phyloP scores from a whole-genome alignment of 2,888 invertebrate genomes.

The Caenorhabditis angaria region DNA sequence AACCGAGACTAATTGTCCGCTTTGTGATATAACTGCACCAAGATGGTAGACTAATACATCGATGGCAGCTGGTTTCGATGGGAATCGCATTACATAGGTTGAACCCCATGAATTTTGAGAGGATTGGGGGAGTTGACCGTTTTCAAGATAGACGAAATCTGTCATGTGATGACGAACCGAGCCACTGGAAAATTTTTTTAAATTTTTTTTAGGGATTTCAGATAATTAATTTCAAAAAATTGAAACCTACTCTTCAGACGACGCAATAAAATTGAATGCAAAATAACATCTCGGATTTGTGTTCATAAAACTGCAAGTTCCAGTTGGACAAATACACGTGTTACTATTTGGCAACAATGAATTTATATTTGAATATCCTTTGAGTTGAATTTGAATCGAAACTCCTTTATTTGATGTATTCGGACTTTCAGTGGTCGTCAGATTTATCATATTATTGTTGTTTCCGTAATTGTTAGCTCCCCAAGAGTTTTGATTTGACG shows the following conservation, averaged over 20 bases:
- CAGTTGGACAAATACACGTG: slow-evolving; percentile 48
- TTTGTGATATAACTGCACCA: slow-evolving; percentile 53
- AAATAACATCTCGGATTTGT: slow-evolving; percentile 45
- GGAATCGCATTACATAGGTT: slow-evolving; percentile 33
- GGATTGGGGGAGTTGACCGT: slow-evolving; percentile 43
- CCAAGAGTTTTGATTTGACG: too few species aligned
- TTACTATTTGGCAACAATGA: slow-evolving; percentile 45
- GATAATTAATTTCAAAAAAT: too few species aligned
- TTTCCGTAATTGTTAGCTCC: not conserved
- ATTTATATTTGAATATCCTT: slow-evolving; percentile 45
- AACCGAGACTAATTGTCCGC: slow-evolving; percentile 28
- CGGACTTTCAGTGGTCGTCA: not conserved
- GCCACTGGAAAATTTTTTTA: slow-evolving; percentile 11
- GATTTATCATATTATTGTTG: not conserved
- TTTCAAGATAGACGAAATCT: slow-evolving; percentile 44
- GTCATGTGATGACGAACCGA: slow-evolving; percentile 49
- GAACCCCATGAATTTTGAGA: slow-evolving; percentile 20
- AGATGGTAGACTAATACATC: slow-evolving; percentile 61
- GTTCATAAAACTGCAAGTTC: slow-evolving; percentile 43
- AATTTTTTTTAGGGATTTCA: not conserved
- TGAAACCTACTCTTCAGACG: slow-evolving; percentile 42
- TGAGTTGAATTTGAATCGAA: slow-evolving; percentile 53
- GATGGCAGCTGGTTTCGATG: slow-evolving; percentile 53
- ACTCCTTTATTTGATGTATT: slow-evolving; percentile 22
- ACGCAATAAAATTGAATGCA: slow-evolving; percentile 53